A percentile compares a stretch with the other conserved stretches of the same genome.
phyloP scores from a whole-genome alignment of 2,888 invertebrate species.

The Polietes domitor region DNA sequence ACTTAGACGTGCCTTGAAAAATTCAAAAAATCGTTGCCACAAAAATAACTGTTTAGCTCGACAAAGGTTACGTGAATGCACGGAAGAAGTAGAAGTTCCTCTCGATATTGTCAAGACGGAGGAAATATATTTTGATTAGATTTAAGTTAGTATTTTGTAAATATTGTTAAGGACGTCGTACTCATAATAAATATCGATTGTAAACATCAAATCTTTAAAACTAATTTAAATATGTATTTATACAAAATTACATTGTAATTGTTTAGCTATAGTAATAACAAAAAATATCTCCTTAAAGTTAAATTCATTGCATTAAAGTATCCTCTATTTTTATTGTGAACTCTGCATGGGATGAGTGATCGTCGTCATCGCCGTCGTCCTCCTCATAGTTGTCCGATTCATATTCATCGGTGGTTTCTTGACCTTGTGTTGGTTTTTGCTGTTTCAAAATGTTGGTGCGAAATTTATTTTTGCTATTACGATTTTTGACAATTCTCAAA shows the following conservation, averaged over 20 bases:
- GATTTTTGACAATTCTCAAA: slow-evolving; percentile 53
- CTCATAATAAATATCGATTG: neutral
- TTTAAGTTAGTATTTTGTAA: neutral
- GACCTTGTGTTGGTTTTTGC: neutral
- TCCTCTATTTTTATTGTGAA: slow-evolving; percentile 2
- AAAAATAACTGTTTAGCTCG: slow-evolving; percentile 59
- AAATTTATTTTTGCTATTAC: slow-evolving; percentile 32
- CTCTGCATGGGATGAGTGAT: neutral
- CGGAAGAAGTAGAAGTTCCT: neutral
- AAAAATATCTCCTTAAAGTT: neutral
- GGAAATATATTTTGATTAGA: slow-evolving; percentile 48
- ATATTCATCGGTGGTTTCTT: neutral
- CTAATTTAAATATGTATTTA: too few species aligned
- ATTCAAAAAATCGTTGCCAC: slow-evolving; percentile 57
- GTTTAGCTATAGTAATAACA: neutral
- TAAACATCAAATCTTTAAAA: too few species aligned
- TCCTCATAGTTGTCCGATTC: neutral
- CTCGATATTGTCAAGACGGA: slow-evolving; percentile 48
- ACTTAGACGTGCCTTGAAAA: slow-evolving; percentile 34
- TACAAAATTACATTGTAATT: too few species aligned
- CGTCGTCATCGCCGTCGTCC: neutral
- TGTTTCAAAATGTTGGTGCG: neutral
- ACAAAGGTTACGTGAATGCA: slow-evolving; percentile 48
- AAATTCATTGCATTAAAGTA: neutral
- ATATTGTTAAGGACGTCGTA: neutral